These are phyloP conservation scores for Eptesicus fuscus DNA, from an alignment of 2,113 vertebrate species.

Conservation along the genomic window DNA sequence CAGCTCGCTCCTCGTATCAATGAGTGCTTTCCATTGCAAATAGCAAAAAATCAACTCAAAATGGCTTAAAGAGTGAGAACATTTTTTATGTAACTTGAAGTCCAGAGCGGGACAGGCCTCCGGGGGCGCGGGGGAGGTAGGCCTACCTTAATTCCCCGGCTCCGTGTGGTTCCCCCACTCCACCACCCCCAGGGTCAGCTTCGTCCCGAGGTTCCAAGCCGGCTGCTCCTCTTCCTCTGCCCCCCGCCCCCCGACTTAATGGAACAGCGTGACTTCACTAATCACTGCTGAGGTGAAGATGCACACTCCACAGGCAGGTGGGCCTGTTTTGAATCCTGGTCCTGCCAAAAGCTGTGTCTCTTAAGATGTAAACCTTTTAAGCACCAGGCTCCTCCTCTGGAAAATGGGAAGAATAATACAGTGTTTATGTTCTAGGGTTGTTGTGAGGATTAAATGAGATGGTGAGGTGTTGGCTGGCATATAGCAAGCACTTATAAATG, in stretches of 20 bases:
- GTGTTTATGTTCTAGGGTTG: not conserved
- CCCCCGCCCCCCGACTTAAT: not conserved
- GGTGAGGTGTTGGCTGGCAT: not conserved
- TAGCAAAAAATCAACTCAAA: not conserved
- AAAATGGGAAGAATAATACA: not conserved
- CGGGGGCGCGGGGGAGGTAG: too few species aligned
- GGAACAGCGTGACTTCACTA: fast-evolving
- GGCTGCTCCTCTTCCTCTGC: not conserved
- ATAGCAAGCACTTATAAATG: not conserved
- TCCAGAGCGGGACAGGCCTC: not conserved
- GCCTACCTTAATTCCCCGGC: not conserved
- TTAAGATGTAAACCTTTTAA: not conserved
- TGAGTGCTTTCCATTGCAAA: not conserved
- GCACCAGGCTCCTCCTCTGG: not conserved
- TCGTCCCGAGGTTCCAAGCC: not conserved
- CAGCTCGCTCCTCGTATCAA: not conserved
- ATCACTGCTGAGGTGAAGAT: not conserved
- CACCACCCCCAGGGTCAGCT: not conserved
- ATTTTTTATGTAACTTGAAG: not conserved
- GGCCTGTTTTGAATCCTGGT: too few species aligned
- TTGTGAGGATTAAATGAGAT: not conserved
- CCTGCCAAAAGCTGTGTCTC: not conserved
- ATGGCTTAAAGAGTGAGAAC: not conserved
- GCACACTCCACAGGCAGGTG: fast-evolving
- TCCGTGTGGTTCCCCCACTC: not conserved